Evolutionary conservation across 2,888 invertebrate genomes (phyloP).

Genomic region (Conistra vaccinii): DNA sequence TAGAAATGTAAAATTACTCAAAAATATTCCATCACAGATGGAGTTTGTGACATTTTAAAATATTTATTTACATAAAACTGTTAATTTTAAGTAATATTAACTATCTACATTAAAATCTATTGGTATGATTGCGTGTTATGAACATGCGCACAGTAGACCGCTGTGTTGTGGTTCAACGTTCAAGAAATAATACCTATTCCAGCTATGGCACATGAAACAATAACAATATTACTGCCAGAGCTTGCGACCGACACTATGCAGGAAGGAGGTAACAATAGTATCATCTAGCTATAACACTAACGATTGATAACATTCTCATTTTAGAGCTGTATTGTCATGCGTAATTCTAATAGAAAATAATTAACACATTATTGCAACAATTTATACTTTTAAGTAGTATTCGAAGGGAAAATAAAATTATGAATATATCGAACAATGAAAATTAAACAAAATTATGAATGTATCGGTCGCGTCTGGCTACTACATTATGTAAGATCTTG

Average conservation of each 20-base stretch:
- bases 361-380: conserved; percentile 30
- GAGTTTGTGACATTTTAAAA: conserved; percentile 75
- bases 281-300: conserved; percentile 26
- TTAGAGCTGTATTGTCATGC: neutral
- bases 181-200: conserved; percentile 52
- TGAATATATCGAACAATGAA: no score
- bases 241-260: conserved; percentile 54
- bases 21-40: conserved; percentile 78
- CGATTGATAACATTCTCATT: conserved; percentile 20
- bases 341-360: conserved; percentile 14
- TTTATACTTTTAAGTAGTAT: conserved; percentile 34
- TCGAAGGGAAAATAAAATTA: neutral
- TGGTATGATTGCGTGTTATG: conserved; percentile 71
- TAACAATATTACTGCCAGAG: conserved; percentile 50
- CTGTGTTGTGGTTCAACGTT: conserved; percentile 28
- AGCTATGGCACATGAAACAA: conserved; percentile 70
- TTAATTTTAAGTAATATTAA: no score
- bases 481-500: no score
- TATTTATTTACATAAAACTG: conserved; percentile 78
- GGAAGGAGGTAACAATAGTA: conserved; percentile 16
- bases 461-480: conserved; percentile 55
- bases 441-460: neutral
- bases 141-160: conserved; percentile 51
- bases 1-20: conserved; percentile 68
- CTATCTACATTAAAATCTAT: conserved; percentile 80